A percentile compares a stretch with the other conserved stretches of the same genome.
Evolutionary conservation across 2,888 invertebrate species (phyloP).

Genomic region (Bellardia bayeri): DNA sequence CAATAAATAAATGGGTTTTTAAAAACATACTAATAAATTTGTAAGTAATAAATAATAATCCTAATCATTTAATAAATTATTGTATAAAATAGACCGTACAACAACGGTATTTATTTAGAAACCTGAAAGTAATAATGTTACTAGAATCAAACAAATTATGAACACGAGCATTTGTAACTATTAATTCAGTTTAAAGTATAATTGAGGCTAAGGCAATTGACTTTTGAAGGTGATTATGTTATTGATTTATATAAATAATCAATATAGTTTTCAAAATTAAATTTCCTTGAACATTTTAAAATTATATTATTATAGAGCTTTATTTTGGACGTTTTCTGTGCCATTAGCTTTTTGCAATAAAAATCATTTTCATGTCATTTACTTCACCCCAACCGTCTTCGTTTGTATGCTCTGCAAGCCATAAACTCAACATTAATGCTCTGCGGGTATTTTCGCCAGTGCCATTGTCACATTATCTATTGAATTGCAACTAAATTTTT

Average conservation of each 20-base stretch:
- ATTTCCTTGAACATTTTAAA: too few species aligned
- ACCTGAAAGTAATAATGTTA: too few species aligned
- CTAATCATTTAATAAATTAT: neutral
- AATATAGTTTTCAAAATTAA: too few species aligned
- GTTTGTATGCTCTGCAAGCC: neutral
- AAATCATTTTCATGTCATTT: conserved; percentile 35
- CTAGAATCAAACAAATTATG: too few species aligned
- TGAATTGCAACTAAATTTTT: conserved; percentile 23
- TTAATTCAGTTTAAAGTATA: too few species aligned
- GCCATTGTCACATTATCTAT: conserved; percentile 67
- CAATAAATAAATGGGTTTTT: neutral
- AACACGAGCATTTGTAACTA: too few species aligned
- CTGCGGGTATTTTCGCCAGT: conserved; percentile 62
- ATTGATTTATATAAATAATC: too few species aligned
- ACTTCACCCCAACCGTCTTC: neutral
- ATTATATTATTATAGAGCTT: too few species aligned
- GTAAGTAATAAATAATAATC: neutral
- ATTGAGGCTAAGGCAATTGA: too few species aligned
- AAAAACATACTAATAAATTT: neutral
- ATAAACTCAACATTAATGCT: conserved; percentile 55
- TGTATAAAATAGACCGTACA: neutral
- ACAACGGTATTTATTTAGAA: too few species aligned
- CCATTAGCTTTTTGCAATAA: neutral
- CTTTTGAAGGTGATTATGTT: too few species aligned
- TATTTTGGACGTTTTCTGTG: neutral